These are phyloP conservation scores for Podabrus alpinus DNA, from an alignment of 2,888 invertebrate species.

Conservation along the genomic window DNA sequence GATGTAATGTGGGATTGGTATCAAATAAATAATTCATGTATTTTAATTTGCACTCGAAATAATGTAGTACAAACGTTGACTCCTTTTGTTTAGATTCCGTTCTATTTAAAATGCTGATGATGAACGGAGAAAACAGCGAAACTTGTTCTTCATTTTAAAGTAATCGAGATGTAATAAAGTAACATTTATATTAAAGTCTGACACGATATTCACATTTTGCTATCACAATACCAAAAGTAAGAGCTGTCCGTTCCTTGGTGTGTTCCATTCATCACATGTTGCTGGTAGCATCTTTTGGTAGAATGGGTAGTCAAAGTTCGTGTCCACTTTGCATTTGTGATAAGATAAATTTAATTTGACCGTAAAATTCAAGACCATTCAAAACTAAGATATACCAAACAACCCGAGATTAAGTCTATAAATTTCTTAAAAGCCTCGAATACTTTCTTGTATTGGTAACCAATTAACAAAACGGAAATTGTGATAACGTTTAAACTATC, in stretches of 20 bases:
- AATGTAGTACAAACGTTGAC: background rate
- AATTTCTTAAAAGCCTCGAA: conserved; percentile 13
- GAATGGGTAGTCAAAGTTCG: conserved; percentile 43
- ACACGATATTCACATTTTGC: conserved; percentile 30
- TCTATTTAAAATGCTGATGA: conserved; percentile 19
- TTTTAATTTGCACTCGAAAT: background rate
- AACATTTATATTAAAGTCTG: conserved; percentile 30
- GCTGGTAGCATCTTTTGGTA: conserved; percentile 28
- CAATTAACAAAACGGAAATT: conserved; percentile 16
- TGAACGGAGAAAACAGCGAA: conserved; percentile 1
- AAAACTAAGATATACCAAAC: conserved; percentile 26
- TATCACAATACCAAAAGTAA: conserved; percentile 33
- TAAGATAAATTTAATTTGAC: conserved; percentile 42
- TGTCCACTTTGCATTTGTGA: conserved; percentile 51
- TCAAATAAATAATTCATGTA: background rate
- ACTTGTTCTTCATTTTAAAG: conserved; percentile 24
- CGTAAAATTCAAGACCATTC: conserved; percentile 45
- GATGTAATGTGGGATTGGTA: background rate
- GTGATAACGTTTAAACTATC: background rate
- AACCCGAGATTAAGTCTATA: conserved; percentile 22
- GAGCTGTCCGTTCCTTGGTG: conserved; percentile 32
- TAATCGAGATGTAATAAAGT: conserved; percentile 27
- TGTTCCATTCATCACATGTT: conserved; percentile 41
- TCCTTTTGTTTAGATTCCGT: background rate
- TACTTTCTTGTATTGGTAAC: background rate